Percentiles rank a stretch among this genome's conserved stretches.
These are phyloP conservation scores for Lagodon rhomboides DNA, from an alignment of 2,797 vertebrate genomes.

Conservation along the genomic window DNA sequence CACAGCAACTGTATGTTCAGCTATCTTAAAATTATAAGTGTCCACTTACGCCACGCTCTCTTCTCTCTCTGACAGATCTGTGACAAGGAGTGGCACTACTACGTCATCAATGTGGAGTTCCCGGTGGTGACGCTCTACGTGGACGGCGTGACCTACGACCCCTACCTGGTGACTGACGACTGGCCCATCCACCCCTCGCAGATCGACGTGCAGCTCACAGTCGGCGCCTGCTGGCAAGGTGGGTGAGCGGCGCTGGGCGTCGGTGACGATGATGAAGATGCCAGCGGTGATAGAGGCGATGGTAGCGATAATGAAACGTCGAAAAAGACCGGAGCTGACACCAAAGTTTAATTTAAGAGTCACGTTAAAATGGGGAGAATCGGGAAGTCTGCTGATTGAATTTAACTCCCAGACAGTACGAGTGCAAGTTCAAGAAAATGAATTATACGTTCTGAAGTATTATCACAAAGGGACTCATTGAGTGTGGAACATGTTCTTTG, in stretches of 20 bases:
- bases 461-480: conserved; percentile 36
- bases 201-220: conserved; percentile 96
- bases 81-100: conserved; percentile 99
- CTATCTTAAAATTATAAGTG: background rate
- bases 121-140: conserved; percentile 94
- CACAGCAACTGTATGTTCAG: background rate
- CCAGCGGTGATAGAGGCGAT: background rate
- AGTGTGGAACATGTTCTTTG: conserved; percentile 54
- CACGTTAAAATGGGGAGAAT: background rate
- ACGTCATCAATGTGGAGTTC: conserved; percentile 96
- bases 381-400: conserved; percentile 16
- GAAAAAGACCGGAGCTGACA: background rate
- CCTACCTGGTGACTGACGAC: conserved; percentile 98
- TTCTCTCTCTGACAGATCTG: conserved; percentile 90
- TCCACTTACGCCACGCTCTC: background rate
- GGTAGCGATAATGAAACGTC: background rate
- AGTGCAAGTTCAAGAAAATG: conserved; percentile 23
- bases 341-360: conserved; percentile 28
- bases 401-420: background rate
- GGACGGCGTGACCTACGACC: conserved; percentile 95
- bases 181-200: conserved; percentile 98
- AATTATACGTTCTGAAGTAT: conserved; percentile 32
- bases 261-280: background rate
- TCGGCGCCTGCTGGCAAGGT: conserved; percentile 99
- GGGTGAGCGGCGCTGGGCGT: conserved; percentile 6